phyloP scores from a whole-genome alignment of 37 sponge, comb jelly and placozoan genomes.

The Cliona cf. orientalis region DNA sequence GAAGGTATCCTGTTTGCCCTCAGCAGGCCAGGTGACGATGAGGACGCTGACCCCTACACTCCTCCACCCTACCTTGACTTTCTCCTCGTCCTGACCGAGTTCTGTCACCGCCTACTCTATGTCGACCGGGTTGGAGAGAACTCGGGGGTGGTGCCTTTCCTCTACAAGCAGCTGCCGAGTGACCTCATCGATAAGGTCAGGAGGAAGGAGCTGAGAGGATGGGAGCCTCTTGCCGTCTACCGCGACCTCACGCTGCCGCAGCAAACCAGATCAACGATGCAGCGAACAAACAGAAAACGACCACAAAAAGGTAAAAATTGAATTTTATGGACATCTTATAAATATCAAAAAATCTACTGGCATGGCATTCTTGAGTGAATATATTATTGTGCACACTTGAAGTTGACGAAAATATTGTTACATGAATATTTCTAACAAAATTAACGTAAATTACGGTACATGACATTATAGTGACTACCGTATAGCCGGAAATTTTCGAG shows the following conservation, averaged over 20 bases:
- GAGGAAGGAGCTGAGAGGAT: conserved; percentile 5
- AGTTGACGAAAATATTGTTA: no score
- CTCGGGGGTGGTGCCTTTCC: conserved; percentile 68
- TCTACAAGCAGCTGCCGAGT: conserved; percentile 20
- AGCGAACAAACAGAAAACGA: neutral
- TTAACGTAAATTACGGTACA: no score
- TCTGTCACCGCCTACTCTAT: conserved; percentile 83
- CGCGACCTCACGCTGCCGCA: conserved; percentile 10
- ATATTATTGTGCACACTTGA: no score
- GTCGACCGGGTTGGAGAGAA: conserved; percentile 82
- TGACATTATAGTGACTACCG: no score
- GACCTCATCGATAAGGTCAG: neutral
- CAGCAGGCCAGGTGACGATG: neutral
- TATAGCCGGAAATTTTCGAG: no score
- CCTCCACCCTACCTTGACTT: conserved; percentile 78
- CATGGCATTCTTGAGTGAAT: no score
- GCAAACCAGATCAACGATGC: neutral
- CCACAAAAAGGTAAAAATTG: neutral
- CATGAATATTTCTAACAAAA: no score
- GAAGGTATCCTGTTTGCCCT: conserved; percentile 80
- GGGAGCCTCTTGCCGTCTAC: conserved; percentile 18
- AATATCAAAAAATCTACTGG: no score
- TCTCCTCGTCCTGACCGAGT: conserved; percentile 86
- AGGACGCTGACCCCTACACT: neutral
- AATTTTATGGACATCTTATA: no score